A percentile compares a stretch with the other conserved stretches of the same genome.
These are phyloP conservation scores for Spodoptera exigua DNA, from an alignment of 2,888 invertebrate genomes.

Conservation along the genomic window DNA sequence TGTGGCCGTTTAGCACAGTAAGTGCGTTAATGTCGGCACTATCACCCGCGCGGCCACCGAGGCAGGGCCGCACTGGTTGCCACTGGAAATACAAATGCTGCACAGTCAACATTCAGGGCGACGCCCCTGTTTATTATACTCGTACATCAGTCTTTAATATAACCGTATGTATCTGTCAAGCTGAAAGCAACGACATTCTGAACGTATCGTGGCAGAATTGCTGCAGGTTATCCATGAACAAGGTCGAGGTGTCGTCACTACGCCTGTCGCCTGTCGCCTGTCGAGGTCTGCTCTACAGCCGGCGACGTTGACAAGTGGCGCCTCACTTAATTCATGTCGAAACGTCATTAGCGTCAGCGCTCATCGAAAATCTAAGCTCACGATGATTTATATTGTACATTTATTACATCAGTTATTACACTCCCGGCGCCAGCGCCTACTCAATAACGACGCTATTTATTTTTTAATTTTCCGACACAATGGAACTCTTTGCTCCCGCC, in stretches of 20 bases:
- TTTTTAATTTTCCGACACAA: slow-evolving; percentile 44
- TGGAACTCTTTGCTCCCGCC: slow-evolving; percentile 8
- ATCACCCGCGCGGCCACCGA: too few relatives aligned
- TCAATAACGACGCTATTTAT: slow-evolving; percentile 32
- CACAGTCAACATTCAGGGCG: too few relatives aligned
- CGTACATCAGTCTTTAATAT: too few relatives aligned
- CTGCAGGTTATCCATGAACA: slow-evolving; percentile 24
- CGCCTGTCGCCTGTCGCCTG: slow-evolving; percentile 6
- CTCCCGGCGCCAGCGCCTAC: neutral
- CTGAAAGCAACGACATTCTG: too few relatives aligned
- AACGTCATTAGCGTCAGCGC: slow-evolving; percentile 57
- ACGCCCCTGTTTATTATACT: too few relatives aligned
- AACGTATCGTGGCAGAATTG: slow-evolving; percentile 36
- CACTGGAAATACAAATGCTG: too few relatives aligned
- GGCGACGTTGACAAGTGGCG: slow-evolving; percentile 47
- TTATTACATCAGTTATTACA: slow-evolving; percentile 29
- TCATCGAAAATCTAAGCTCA: slow-evolving; percentile 31
- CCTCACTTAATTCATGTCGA: slow-evolving; percentile 55
- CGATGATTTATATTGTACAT: slow-evolving; percentile 48
- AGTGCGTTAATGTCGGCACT: slow-evolving; percentile 45
- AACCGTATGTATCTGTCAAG: too few relatives aligned
- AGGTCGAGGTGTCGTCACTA: slow-evolving; percentile 19
- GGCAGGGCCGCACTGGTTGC: neutral
- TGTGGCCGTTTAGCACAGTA: slow-evolving; percentile 42
- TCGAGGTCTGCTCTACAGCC: slow-evolving; percentile 33